Base-by-base conservation (phyloP, 2,113 vertebrate species). In the Pseudopipra pipra region DNA sequence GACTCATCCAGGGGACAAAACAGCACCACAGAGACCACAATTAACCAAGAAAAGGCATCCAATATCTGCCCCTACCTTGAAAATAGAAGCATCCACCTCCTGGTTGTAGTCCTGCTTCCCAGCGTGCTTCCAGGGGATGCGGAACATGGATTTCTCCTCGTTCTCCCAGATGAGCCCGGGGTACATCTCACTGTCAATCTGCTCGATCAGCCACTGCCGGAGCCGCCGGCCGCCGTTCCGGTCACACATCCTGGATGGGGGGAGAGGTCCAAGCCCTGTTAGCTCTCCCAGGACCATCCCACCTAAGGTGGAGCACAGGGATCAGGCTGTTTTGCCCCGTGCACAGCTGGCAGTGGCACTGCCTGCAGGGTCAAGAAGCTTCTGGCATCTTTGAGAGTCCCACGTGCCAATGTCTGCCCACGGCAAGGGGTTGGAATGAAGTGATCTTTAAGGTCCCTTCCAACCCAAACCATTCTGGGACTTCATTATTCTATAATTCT, bases 31-130 rank as follows among this genome's bases (percentile, higher is more conserved):
- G 13, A 41, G 20, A 8, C 3, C 11, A 19, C 6, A 5, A 52
- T 4, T 3, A 6, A 4, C 1, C 2, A 4, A 51, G 12, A 41
- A 73, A 11, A 62, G 15, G 19, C 31, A 39, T 2, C 13, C 35
- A 11, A 3, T 22, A 10, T 3, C 47, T 9, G 6, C 4, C 12
- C 49, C 37, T 95, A 99, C 99, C 98, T 99, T 99, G 79, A 99
- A 99, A 67, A 99, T 99, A 2, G 99, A 99, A 4, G 99, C 99
- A 10, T 99, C 99, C 74, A 99, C 98, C 92, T 99, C 99, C 96
- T 99, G 99, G 90, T 99, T 99, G 91, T 99, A 99, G 84, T 99
- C 99, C 96, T 99, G 99, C 86, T 99, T 99, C 11, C 99, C 99
- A 0, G 99, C 99, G 0, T 99, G 99, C 86, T 99, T 99, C 99